Percentiles rank a stretch among this genome's conserved stretches.
These are phyloP conservation scores for Limnodromus scolopaceus DNA, from an alignment of 2,797 vertebrate species.

Conservation along the genomic window DNA sequence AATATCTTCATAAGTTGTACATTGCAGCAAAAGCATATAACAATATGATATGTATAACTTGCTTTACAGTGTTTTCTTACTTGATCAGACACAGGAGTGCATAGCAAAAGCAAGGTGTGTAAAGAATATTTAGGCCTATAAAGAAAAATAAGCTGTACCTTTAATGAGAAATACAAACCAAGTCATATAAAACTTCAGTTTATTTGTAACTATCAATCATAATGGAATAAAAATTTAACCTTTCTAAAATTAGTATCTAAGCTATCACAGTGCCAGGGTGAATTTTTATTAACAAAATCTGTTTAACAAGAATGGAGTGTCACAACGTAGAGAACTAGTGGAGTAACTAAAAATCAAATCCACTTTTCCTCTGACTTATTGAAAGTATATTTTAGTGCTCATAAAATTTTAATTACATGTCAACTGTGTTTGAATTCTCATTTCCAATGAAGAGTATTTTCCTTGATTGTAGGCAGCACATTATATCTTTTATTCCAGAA, in stretches of 20 bases:
- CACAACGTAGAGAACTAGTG: neutral
- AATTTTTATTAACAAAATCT: neutral
- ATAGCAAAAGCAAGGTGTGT: neutral
- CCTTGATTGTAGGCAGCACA: neutral
- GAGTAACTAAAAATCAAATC: neutral
- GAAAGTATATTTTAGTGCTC: neutral
- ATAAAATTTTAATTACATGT: neutral
- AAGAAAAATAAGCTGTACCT: neutral
- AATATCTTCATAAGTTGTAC: neutral
- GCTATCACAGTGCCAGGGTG: neutral
- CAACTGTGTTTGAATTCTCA: neutral
- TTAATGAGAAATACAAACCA: fast-evolving
- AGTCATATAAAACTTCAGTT: neutral
- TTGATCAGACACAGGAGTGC: neutral
- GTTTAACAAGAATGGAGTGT: neutral
- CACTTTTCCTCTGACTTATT: neutral
- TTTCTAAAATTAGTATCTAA: neutral
- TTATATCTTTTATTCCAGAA: neutral
- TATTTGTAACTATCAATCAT: neutral
- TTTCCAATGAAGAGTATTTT: neutral
- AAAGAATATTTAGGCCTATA: neutral
- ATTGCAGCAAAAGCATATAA: neutral
- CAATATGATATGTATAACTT: neutral
- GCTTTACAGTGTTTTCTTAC: neutral
- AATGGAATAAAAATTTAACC: neutral